Evolutionary conservation across 2,888 invertebrate genomes (phyloP).

Genomic region (Eristalis pertinax): DNA sequence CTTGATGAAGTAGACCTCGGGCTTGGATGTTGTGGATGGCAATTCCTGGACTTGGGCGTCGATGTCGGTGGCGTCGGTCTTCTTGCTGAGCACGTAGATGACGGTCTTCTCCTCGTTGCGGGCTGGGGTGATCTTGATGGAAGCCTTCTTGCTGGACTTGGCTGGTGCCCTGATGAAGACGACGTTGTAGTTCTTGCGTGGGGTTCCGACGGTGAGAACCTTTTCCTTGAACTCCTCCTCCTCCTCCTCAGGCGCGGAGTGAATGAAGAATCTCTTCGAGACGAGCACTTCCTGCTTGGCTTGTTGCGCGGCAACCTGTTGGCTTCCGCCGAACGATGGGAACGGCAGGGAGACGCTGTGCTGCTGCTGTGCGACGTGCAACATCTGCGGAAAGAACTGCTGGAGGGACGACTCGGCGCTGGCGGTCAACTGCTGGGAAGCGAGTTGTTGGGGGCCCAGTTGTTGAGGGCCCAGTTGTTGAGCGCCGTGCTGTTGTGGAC

Average conservation of each 20-base stretch:
- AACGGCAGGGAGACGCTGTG: constrained; percentile 19
- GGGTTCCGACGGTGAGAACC: constrained; percentile 79
- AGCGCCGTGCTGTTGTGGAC: constrained; percentile 69
- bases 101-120: constrained; percentile 81
- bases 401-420: constrained; percentile 31
- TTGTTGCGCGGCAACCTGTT: constrained; percentile 9
- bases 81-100: constrained; percentile 81
- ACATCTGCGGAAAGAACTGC: constrained; percentile 30
- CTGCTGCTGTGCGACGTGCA: constrained; percentile 23
- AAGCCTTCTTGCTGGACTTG: constrained; percentile 76
- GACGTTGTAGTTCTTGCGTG: constrained; percentile 80
- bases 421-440: constrained; percentile 6
- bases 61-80: constrained; percentile 78
- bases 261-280: constrained; percentile 81
- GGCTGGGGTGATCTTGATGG: constrained; percentile 79
- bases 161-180: constrained; percentile 81
- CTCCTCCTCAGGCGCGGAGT: constrained; percentile 80
- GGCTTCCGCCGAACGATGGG: constrained; percentile 72
- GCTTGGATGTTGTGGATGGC: constrained; percentile 79
- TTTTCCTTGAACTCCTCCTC: constrained; percentile 79
- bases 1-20: constrained; percentile 82
- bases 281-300: constrained; percentile 69
- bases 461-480: constrained; percentile 65
- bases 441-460: constrained; percentile 37
- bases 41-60: constrained; percentile 79